phyloP scores from a whole-genome alignment of 2,113 vertebrate species.

The Pedionomus torquatus region DNA sequence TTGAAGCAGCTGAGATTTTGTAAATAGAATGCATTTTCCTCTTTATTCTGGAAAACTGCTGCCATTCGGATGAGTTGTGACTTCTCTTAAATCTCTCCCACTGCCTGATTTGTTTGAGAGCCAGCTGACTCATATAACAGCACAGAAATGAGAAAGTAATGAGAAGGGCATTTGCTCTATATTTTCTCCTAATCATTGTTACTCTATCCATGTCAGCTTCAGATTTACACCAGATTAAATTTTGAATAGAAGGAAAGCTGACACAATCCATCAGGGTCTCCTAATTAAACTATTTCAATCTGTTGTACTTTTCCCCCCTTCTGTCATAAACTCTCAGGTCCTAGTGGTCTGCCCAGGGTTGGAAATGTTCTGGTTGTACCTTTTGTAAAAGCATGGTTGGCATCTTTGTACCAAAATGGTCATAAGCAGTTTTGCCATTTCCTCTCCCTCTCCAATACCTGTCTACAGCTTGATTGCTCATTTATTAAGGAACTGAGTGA shows the following conservation, averaged over 20 bases:
- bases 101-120: background rate
- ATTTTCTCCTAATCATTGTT: slow-evolving; percentile 7
- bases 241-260: background rate
- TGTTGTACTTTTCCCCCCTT: background rate
- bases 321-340: background rate
- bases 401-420: background rate
- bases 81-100: slow-evolving; percentile 1
- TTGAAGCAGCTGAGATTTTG: background rate
- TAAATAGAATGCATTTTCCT: background rate
- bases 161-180: background rate
- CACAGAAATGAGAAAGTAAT: background rate
- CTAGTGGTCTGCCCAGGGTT: background rate
- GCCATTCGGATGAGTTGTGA: background rate
- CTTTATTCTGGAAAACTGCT: background rate
- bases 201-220: background rate
- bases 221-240: background rate
- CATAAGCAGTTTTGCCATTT: background rate
- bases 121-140: background rate
- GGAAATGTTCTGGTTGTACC: background rate
- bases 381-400: background rate
- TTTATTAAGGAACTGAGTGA: background rate
- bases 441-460: background rate
- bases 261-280: background rate
- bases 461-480: background rate
- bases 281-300: background rate